Conservation (phyloP, 92 coral and sea anemone species). For the Galaxea fascicularis region DNA sequence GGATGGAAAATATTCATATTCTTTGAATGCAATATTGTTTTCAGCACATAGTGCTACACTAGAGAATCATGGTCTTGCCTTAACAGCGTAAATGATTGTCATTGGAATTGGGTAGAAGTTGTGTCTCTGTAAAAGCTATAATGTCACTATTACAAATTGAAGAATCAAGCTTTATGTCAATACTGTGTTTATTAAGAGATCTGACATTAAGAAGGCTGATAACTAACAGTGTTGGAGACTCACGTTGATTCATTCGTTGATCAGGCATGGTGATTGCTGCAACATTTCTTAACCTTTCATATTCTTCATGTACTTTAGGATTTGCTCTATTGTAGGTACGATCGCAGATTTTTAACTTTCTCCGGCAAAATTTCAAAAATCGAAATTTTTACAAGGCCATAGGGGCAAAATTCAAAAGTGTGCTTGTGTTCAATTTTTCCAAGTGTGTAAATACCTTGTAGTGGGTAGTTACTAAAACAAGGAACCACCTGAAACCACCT, state of each 20-base stretch:
- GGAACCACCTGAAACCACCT: too few relatives aligned
- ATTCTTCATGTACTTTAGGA: too few relatives aligned
- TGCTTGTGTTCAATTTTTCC: slow-evolving; percentile 9
- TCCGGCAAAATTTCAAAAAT: too few relatives aligned
- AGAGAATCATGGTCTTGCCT: slow-evolving; percentile 65
- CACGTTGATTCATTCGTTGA: not conserved
- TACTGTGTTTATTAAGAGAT: slow-evolving; percentile 74
- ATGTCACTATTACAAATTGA: slow-evolving; percentile 32
- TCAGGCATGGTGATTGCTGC: slow-evolving; percentile 25
- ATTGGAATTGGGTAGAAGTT: slow-evolving; percentile 45
- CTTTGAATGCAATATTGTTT: slow-evolving; percentile 32
- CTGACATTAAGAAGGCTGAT: slow-evolving; percentile 44
- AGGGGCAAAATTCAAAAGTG: too few relatives aligned
- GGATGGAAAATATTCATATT: slow-evolving; percentile 44
- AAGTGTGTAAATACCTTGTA: too few relatives aligned
- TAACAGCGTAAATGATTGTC: slow-evolving; percentile 42
- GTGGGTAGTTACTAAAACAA: too few relatives aligned
- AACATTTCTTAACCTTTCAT: slow-evolving; percentile 1
- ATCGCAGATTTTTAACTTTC: too few relatives aligned
- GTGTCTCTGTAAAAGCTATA: slow-evolving; percentile 79
- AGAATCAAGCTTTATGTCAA: slow-evolving; percentile 59
- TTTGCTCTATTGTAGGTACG: too few relatives aligned
- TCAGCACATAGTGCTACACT: slow-evolving; percentile 67
- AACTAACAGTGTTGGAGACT: slow-evolving; percentile 22
- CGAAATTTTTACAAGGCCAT: too few relatives aligned